phyloP scores from a whole-genome alignment of 2,888 invertebrate species.

The Lepidocyrtoides sp. region DNA sequence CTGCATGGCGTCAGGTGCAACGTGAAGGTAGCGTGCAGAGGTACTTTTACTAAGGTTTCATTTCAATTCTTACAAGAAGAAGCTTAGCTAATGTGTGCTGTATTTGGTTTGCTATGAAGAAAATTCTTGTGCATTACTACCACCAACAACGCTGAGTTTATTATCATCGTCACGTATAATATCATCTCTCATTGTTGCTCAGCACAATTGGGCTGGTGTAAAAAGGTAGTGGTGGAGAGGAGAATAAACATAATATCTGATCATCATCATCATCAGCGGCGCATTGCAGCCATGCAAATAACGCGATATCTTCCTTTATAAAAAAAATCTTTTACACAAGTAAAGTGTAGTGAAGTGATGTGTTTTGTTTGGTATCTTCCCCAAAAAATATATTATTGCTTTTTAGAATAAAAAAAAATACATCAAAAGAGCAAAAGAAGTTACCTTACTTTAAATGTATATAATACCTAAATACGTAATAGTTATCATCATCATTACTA shows the following conservation, averaged over 20 bases:
- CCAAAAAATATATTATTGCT: slow-evolving; percentile 36
- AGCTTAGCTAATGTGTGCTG: slow-evolving; percentile 4
- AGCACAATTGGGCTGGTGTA: neutral
- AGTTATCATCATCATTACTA: neutral
- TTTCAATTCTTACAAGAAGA: slow-evolving; percentile 5
- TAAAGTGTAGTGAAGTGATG: slow-evolving; percentile 66
- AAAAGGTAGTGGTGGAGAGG: neutral
- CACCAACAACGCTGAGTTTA: no score
- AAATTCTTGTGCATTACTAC: neutral
- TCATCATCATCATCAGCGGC: slow-evolving; percentile 1
- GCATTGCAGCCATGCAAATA: slow-evolving; percentile 36
- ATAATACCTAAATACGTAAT: slow-evolving; percentile 41
- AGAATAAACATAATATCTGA: neutral
- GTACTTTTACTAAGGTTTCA: slow-evolving; percentile 33
- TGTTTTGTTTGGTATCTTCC: slow-evolving; percentile 63
- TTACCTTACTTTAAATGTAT: slow-evolving; percentile 33
- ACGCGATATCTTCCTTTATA: slow-evolving; percentile 39
- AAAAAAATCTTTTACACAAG: neutral
- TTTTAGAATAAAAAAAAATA: neutral
- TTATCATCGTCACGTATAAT: neutral
- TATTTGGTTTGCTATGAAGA: neutral
- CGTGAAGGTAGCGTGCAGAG: slow-evolving; percentile 31
- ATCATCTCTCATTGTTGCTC: slow-evolving; percentile 9
- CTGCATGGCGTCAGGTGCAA: slow-evolving; percentile 65
- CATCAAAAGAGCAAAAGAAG: neutral